These are phyloP conservation scores for Andrena haemorrhoa DNA, from an alignment of 2,888 invertebrate genomes.

Conservation along the genomic window DNA sequence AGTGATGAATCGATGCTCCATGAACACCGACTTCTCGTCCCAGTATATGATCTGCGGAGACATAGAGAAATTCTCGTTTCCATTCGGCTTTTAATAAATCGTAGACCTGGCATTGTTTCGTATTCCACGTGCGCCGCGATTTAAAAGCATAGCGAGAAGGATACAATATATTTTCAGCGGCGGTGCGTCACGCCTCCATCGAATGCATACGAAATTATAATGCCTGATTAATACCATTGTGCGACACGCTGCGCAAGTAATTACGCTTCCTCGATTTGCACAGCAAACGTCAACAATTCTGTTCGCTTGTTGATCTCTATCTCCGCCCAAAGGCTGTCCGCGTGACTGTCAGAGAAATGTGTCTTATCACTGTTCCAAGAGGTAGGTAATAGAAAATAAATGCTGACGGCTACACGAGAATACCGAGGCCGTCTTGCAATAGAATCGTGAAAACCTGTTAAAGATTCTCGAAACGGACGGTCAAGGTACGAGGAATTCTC, in stretches of 20 bases:
- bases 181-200: constrained; percentile 43
- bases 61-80: background rate
- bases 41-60: constrained; percentile 91
- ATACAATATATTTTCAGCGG: constrained; percentile 31
- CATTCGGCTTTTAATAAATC: background rate
- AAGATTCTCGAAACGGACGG: constrained; percentile 7
- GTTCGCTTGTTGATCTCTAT: background rate
- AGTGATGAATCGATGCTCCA: constrained; percentile 93
- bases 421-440: background rate
- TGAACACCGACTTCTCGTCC: constrained; percentile 93
- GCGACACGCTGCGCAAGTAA: too few species aligned
- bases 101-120: background rate
- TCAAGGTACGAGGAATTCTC: background rate
- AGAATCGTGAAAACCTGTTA: background rate
- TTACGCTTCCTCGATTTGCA: background rate
- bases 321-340: too few species aligned
- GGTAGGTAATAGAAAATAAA: constrained; percentile 26
- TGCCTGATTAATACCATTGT: background rate
- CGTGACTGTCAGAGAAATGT: background rate
- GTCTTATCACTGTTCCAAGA: constrained; percentile 21
- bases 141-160: constrained; percentile 23
- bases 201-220: constrained; percentile 53
- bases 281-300: background rate
- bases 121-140: constrained; percentile 31
- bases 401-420: constrained; percentile 6